A percentile compares a stretch with the other conserved stretches of the same genome.
phyloP scores from a whole-genome alignment of 2,888 invertebrate genomes.

The Ochropacha duplaris region DNA sequence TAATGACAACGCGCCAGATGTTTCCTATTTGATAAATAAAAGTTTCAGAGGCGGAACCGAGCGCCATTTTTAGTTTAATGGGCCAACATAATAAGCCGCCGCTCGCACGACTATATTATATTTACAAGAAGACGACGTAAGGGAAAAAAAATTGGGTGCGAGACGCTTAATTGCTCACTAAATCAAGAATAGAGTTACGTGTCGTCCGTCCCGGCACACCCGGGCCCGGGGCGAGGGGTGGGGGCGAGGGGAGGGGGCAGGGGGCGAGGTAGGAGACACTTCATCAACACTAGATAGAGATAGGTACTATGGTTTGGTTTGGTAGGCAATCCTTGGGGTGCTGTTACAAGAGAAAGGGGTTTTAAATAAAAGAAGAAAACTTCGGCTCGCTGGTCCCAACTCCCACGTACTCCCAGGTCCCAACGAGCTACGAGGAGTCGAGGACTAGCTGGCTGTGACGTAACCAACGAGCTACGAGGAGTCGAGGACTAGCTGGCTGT shows the following conservation, averaged over 20 bases:
- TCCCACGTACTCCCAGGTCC: no score
- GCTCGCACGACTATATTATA: conserved; percentile 2
- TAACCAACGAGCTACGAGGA: no score
- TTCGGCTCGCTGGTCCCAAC: no score
- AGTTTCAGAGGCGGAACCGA: conserved; percentile 7
- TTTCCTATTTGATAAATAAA: conserved; percentile 14
- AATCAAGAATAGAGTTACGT: conserved; percentile 31
- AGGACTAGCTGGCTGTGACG: no score
- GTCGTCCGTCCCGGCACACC: no score
- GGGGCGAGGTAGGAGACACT: background rate
- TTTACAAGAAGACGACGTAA: background rate
- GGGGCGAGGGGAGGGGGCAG: background rate
- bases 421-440: no score
- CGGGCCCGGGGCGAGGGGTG: background rate
- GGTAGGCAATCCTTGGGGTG: background rate
- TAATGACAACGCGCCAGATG: conserved; percentile 9
- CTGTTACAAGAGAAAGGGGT: conserved; percentile 9
- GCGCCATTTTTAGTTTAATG: conserved; percentile 16
- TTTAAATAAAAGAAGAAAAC: conserved; percentile 9
- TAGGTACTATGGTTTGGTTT: no score
- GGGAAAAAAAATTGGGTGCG: conserved; percentile 19
- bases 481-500: no score
- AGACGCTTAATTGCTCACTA: conserved; percentile 31
- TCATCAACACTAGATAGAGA: background rate
- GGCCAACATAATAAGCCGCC: conserved; percentile 14